A percentile compares a stretch with the other conserved stretches of the same genome.
Conservation (phyloP, 1,140 invertebrate genomes). For the Calycopis cecrops region DNA sequence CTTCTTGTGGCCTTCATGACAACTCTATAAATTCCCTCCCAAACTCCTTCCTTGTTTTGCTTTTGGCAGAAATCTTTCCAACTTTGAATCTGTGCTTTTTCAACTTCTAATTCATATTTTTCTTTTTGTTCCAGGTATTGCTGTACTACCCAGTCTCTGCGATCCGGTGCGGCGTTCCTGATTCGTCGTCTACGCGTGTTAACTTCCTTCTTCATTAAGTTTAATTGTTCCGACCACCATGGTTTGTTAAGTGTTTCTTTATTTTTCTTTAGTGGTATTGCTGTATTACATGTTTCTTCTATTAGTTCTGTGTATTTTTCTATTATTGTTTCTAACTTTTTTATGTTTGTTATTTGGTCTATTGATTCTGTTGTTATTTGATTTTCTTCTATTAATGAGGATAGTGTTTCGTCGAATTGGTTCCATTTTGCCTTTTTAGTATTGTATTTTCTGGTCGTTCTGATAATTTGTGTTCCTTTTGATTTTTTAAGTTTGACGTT, state of each 20-base stretch:
- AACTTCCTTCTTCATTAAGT: neutral
- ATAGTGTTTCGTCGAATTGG: conserved; percentile 14
- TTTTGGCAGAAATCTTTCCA: conserved; percentile 5
- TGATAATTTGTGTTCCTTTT: neutral
- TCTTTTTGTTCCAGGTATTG: conserved; percentile 6
- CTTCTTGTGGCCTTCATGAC: conserved; percentile 3
- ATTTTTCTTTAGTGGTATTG: neutral
- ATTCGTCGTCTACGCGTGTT: neutral
- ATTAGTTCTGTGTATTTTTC: conserved; percentile 12
- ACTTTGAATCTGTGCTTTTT: neutral
- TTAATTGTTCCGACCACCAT: conserved; percentile 4
- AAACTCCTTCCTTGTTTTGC: neutral
- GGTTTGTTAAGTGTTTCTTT: neutral
- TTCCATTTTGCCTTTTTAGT: conserved; percentile 22
- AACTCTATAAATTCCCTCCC: conserved; percentile 11
- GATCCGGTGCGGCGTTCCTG: neutral
- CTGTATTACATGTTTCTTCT: neutral
- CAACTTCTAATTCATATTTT: conserved; percentile 6
- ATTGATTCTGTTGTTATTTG: conserved; percentile 9
- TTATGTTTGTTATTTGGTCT: conserved; percentile 2
- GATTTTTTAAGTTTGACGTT: conserved; percentile 8
- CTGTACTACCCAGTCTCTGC: neutral
- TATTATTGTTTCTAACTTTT: conserved; percentile 6
- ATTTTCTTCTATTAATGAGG: conserved; percentile 3
- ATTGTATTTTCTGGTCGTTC: conserved; percentile 16